Base-by-base conservation (phyloP, 2,797 vertebrate species). In the Phataginus tetradactyla region DNA sequence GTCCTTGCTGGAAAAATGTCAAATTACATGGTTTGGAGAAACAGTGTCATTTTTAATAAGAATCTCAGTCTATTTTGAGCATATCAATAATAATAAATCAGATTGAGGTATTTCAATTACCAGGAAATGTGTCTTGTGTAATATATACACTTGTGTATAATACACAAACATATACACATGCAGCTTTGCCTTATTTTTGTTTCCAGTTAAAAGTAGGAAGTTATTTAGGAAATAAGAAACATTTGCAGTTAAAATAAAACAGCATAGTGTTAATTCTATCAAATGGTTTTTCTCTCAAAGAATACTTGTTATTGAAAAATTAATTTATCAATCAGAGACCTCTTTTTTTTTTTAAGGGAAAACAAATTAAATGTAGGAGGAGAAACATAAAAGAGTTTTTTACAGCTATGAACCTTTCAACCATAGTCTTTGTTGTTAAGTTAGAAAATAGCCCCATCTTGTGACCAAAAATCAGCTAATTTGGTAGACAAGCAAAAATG, bases 371-470 rank as follows among this genome's bases (percentile, higher is more conserved):
- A 37, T 25, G 66, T 9, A 79, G 27, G 4, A 83, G 57, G 17
- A 81, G 23, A 71, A 83, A 75, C 18, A 55, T 21, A 39, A 51
- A 7, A 18, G 27, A 3, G 72, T 42, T 17, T 75, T 86, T 84
- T 29, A 39, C 17, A 49, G 80, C 15, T 68, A 42, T 13, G 10
- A 68, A 57, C 14, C 37, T 84, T 81, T 88, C 42, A 21, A 10
- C 3, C 21, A 23, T 32, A 0, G 23, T 95, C 88, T 71, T 71
- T 64, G 12, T 23, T 25, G 3, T 94, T 96, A 34, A 42, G 17
- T 96, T 98, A 74, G 97, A 98, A 98, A 98, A 98, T 66, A 98
- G 98, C 98, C 5, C 98, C 98, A 97, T 96, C 99, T 98, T 98
- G 98, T 98, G 99, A 96, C 66, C 13, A 96, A 98, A 97, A 37